A percentile compares a stretch with the other conserved stretches of the same genome.
These are phyloP conservation scores for Pseudomyrmex concolor DNA, from an alignment of 1,140 invertebrate species.

Conservation along the genomic window DNA sequence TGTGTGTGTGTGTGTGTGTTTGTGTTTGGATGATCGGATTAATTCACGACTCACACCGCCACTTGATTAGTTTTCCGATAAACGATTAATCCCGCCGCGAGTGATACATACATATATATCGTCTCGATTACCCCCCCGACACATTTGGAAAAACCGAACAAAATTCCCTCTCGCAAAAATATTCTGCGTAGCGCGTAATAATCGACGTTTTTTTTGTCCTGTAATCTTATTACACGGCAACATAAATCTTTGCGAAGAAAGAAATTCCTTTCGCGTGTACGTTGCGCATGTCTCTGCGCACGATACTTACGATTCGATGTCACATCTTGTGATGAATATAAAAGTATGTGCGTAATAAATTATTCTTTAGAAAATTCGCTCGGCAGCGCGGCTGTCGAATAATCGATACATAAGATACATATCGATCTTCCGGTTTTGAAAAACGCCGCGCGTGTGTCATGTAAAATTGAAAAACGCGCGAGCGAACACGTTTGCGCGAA, in stretches of 20 bases:
- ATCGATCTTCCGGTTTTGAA: not conserved
- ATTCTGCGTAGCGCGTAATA: not conserved
- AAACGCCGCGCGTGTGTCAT: constrained; percentile 4
- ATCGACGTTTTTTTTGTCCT: not conserved
- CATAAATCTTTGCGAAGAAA: not conserved
- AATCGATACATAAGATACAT: not conserved
- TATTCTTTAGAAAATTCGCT: not conserved
- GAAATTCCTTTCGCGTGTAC: too few species aligned
- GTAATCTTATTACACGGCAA: too few species aligned
- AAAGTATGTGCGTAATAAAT: not conserved
- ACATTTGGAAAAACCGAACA: not conserved
- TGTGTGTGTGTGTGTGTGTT: not conserved
- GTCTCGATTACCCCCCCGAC: constrained; percentile 15
- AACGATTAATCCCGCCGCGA: constrained; percentile 52
- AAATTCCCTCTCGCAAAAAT: constrained; percentile 16
- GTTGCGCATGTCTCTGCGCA: too few species aligned
- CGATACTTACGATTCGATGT: too few species aligned
- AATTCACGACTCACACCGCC: constrained; percentile 45
- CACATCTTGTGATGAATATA: constrained; percentile 5
- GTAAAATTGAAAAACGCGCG: constrained; percentile 39
- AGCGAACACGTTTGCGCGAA: not conserved
- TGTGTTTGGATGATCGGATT: constrained; percentile 63
- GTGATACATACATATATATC: constrained; percentile 28
- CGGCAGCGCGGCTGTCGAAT: not conserved
- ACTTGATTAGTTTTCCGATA: constrained; percentile 57